Conservation (phyloP, 1,140 invertebrate species). For the Penaeus chinensis region DNA sequence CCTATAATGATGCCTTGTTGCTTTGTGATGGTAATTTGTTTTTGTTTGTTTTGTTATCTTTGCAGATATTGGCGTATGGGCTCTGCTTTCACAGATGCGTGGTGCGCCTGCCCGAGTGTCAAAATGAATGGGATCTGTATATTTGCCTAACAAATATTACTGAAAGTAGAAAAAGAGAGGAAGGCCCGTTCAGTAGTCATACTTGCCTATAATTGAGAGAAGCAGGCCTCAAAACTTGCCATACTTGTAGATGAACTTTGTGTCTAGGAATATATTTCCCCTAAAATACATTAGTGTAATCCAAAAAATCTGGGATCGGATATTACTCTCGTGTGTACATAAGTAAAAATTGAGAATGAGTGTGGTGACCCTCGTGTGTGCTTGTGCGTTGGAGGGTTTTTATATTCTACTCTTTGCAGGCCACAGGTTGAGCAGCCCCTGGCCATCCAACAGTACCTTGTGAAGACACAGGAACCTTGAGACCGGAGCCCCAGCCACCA, state of each 20-base stretch:
- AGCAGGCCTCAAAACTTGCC: too few relatives aligned
- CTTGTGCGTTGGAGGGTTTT: conserved; percentile 46
- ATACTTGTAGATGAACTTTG: too few relatives aligned
- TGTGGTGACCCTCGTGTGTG: background rate
- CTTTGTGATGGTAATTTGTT: conserved; percentile 60
- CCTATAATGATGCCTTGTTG: conserved; percentile 44
- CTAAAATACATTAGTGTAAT: too few relatives aligned
- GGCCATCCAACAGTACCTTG: conserved; percentile 51
- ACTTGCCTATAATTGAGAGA: too few relatives aligned
- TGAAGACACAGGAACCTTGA: conserved; percentile 41
- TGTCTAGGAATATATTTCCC: too few relatives aligned
- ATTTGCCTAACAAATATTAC: conserved; percentile 1
- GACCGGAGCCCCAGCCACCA: conserved; percentile 33
- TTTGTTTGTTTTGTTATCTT: conserved; percentile 63
- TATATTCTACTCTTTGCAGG: conserved; percentile 61
- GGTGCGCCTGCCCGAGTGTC: conserved; percentile 48
- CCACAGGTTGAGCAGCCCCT: conserved; percentile 48
- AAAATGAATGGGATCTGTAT: conserved; percentile 38
- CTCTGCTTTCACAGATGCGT: conserved; percentile 45
- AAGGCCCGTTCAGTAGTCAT: too few relatives aligned
- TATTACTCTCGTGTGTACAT: too few relatives aligned
- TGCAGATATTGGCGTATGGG: conserved; percentile 54
- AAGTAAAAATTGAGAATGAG: background rate
- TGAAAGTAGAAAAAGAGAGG: too few relatives aligned
- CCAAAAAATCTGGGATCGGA: too few relatives aligned